Percentiles rank a stretch among this genome's conserved stretches.
Conservation (phyloP, 2,888 invertebrate species). For the Cephalotes varians region DNA sequence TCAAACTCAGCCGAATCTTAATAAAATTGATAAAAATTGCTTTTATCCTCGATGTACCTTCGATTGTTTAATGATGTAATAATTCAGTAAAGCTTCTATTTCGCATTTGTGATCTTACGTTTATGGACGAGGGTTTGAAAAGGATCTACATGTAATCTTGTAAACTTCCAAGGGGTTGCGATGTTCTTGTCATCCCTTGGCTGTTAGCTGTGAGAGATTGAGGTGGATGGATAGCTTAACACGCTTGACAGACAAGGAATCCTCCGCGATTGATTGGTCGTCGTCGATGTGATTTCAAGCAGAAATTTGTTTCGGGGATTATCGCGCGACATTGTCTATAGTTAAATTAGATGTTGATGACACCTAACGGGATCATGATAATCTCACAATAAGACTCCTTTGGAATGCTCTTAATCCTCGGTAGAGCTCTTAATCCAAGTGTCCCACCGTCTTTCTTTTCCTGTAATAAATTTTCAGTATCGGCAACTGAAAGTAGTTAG, state of each 20-base stretch:
- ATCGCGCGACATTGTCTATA: not conserved
- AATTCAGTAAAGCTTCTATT: slow-evolving; percentile 15
- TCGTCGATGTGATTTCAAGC: slow-evolving; percentile 2
- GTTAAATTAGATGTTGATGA: slow-evolving; percentile 3
- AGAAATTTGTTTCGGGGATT: not conserved
- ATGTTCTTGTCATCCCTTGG: not conserved
- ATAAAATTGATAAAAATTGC: not conserved
- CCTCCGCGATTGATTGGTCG: slow-evolving; percentile 6
- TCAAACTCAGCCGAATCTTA: not conserved
- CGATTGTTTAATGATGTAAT: not conserved
- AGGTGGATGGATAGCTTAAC: slow-evolving; percentile 8
- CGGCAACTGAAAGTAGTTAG: slow-evolving; percentile 18
- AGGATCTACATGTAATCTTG: slow-evolving; percentile 15
- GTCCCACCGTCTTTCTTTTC: slow-evolving; percentile 5
- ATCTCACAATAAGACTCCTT: slow-evolving; percentile 5
- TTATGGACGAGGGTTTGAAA: not conserved
- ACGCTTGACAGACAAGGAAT: not conserved
- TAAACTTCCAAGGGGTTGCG: not conserved
- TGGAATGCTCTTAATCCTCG: slow-evolving; percentile 3
- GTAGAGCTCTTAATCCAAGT: slow-evolving; percentile 26
- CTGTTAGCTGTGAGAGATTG: slow-evolving; percentile 3
- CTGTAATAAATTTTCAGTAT: slow-evolving; percentile 41
- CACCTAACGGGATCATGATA: not conserved
- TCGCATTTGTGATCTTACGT: not conserved
- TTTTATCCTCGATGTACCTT: not conserved